Evolutionary conservation across 2,797 vertebrate genomes (phyloP), one percentile per base, ranked within the genome.

Genomic region (Rhadinocentrus ornatus): DNA sequence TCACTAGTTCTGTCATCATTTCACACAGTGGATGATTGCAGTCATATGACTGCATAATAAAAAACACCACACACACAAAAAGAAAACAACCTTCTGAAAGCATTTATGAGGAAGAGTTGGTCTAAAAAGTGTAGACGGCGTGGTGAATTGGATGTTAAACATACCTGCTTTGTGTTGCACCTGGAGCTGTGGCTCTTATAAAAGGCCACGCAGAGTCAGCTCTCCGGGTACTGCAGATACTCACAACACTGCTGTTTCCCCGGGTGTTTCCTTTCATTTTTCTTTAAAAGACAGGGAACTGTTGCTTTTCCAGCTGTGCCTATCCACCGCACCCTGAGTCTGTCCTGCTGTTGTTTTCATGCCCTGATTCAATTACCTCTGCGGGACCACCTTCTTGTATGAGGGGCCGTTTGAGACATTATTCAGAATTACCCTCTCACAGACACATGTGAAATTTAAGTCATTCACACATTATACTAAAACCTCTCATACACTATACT

Each of bases 241-340:
- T 78, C 71, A 18, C 16, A 78, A 69, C 63, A 62, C 66, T 26
- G 1, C 50, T 6, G 46, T 64, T 82, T 57, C 61, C 83, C 78
- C 58, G 32, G 34, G 68, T 76, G 81, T 85, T 86, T 89, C 78
- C 73, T 77, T 77, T 85, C 73, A 77, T 52, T 86, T 71, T 52
- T 62, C 54, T 75, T 71, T 76, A 71, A 83, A 82, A 71, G 61
- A 32, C 56, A 58, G 69, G 75, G 60, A 60, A 58, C 68, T 81
- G 75, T 79, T 93, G 91, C 91, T 94, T 93, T 88, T 89, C 86
- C 91, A 94, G 93, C 93, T 95, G 93, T 8, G 80, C 81, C 79
- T 57, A 68, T 81, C 82, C 77, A 60, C 72, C 83, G 86, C 82
- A 66, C 61, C 66, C 59, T 1, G 27, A 26, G n/a, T 53, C 81